Base-by-base conservation (phyloP, 2,113 vertebrate genomes). In the Podarcis raffonei region DNA sequence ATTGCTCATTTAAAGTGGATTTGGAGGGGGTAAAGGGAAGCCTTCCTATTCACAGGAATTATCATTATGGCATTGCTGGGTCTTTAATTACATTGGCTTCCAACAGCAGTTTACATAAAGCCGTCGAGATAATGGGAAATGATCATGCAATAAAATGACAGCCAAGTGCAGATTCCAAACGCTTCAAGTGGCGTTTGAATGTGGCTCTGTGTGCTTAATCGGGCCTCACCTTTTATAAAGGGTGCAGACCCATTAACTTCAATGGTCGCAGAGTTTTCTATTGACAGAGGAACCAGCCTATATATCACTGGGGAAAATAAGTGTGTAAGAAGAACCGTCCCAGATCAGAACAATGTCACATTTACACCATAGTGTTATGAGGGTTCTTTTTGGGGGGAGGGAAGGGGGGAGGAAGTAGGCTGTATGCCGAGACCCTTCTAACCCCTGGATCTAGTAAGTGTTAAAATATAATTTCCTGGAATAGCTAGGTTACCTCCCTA, bases 71-170 rank as follows among this genome's bases (percentile, higher is more conserved):
- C 95, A 89, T 96, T 96, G 95, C 97, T 96, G 96, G 95, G 95
- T 96, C 96, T 93, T 97, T 97, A 97, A 97, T 97, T 97, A 97
- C 96, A 91, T 87, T 93, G 94, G 94, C 89, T 92, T 94, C 91
- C 78, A 94, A 91, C 94, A 95, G 95, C 96, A 94, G 92, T 93
- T 96, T 94, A 94, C 91, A 87, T 91, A 93, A 93, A 97, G 94
- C 91, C 81, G 95, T 74, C 88, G 91, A 96, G 96, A 97, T 97
- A 94, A 93, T 89, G 92, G 95, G 75, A 91, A 93, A 93, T 93
- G 96, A 96, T 95, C 97, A 96, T 94, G 91, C 95, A 92, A 93
- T 94, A 93, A 96, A 97, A 93, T 90, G 92, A 93, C 80, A 84
- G 91, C 88, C 90, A 84, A 86, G 88, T 89, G 86, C 82, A 94